Percentiles rank a stretch among this genome's conserved stretches.
Evolutionary conservation across 1,140 invertebrate genomes (phyloP).

Genomic region (Drosophila chauvacae): DNA sequence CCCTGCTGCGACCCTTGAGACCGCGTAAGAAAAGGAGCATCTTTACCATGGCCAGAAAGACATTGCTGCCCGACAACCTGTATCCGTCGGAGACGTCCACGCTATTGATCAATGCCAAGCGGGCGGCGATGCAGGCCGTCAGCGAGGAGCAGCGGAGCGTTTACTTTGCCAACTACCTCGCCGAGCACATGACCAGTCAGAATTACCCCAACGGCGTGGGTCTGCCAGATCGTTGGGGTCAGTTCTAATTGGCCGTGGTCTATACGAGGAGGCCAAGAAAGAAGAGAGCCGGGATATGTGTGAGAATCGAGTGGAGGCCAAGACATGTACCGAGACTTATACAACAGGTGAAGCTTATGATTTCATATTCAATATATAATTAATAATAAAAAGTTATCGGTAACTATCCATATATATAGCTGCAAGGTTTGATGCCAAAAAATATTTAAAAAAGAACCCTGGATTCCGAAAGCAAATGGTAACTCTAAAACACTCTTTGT

Average conservation of each 20-base stretch:
- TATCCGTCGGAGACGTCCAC: constrained; percentile 36
- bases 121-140: constrained; percentile 23
- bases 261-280: too few relatives aligned
- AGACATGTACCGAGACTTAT: background rate
- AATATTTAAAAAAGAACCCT: background rate
- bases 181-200: constrained; percentile 60
- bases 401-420: background rate
- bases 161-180: constrained; percentile 61
- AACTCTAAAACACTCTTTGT: background rate
- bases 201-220: constrained; percentile 69
- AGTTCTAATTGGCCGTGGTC: constrained; percentile 41
- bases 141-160: constrained; percentile 46
- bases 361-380: background rate
- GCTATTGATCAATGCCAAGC: constrained; percentile 47
- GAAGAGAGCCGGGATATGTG: background rate
- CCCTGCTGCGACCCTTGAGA: constrained; percentile 4
- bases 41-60: constrained; percentile 45
- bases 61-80: constrained; percentile 23
- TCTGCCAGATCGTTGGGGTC: constrained; percentile 62
- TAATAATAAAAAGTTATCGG: background rate
- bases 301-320: background rate
- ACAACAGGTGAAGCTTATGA: background rate
- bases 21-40: constrained; percentile 61
- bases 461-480: background rate
- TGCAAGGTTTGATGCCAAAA: background rate